Percentiles rank a stretch among this genome's conserved stretches.
phyloP scores from a whole-genome alignment of 2,888 invertebrate genomes.

The Drosophila dives region DNA sequence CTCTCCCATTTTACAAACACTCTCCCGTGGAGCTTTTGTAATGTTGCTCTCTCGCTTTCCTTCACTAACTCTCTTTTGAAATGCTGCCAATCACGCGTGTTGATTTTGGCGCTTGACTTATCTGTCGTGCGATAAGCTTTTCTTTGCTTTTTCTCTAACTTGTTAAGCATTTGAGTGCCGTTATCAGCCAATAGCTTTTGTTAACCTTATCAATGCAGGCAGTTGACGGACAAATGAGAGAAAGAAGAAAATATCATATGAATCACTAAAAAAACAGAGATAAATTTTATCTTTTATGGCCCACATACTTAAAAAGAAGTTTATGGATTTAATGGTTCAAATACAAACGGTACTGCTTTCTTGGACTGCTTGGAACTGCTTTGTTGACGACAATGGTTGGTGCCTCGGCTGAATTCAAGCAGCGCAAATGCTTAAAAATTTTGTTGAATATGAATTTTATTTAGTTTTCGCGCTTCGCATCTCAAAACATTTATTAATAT shows the following conservation, averaged over 20 bases:
- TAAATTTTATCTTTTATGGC: background rate
- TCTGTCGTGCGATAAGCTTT: constrained; percentile 16
- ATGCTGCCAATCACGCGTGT: constrained; percentile 20
- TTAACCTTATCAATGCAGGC: background rate
- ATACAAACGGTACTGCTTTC: background rate
- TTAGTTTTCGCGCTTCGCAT: background rate
- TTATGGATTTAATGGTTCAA: background rate
- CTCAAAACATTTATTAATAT: background rate
- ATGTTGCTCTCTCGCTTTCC: background rate
- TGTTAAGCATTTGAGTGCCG: constrained; percentile 27
- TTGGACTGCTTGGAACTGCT: constrained; percentile 26
- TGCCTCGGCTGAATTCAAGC: constrained; percentile 18
- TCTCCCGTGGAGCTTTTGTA: constrained; percentile 9
- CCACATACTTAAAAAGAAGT: background rate
- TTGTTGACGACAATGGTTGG: constrained; percentile 1
- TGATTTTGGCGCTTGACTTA: constrained; percentile 17
- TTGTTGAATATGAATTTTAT: background rate
- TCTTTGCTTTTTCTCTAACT: constrained; percentile 11
- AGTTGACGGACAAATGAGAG: background rate
- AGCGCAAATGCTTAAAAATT: background rate
- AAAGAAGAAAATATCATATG: background rate
- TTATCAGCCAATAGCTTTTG: constrained; percentile 34
- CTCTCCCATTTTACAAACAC: constrained; percentile 3
- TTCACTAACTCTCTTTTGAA: background rate
- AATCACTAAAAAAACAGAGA: background rate